These are phyloP conservation scores for Struthio camelus DNA, from an alignment of 2,113 vertebrate species.

Conservation along the genomic window DNA sequence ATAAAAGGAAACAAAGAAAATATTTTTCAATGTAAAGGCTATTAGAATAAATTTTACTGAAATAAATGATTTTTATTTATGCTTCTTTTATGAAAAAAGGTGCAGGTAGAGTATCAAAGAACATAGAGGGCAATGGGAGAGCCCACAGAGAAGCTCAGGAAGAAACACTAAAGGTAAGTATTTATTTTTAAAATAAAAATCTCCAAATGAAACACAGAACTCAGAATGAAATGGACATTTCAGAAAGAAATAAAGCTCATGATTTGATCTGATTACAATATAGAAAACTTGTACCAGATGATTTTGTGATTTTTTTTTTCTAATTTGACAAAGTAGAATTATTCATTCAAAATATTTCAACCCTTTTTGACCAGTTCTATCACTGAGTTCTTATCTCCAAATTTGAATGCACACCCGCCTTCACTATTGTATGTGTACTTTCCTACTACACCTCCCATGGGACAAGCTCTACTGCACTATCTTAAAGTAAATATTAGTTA, in stretches of 20 bases:
- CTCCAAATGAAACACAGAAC: neutral
- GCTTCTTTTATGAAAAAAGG: neutral
- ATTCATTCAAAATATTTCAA: neutral
- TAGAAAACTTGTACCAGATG: neutral
- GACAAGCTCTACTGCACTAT: neutral
- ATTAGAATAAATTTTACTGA: neutral
- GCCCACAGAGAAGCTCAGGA: neutral
- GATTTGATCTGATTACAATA: neutral
- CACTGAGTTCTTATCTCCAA: neutral
- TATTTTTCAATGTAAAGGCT: neutral
- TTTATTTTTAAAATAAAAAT: neutral
- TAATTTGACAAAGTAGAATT: neutral
- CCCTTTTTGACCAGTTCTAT: neutral
- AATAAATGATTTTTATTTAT: neutral
- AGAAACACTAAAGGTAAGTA: neutral
- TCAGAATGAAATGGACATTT: neutral
- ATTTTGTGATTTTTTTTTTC: neutral
- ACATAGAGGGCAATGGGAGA: neutral
- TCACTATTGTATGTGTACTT: neutral
- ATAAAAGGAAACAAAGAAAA: neutral
- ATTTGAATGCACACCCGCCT: neutral
- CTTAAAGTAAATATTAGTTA: constrained; percentile 52
- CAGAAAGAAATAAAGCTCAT: neutral
- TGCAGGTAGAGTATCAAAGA: neutral
- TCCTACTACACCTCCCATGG: neutral